Conservation (phyloP, 2,797 vertebrate genomes). For the Tachyglossus aculeatus region DNA sequence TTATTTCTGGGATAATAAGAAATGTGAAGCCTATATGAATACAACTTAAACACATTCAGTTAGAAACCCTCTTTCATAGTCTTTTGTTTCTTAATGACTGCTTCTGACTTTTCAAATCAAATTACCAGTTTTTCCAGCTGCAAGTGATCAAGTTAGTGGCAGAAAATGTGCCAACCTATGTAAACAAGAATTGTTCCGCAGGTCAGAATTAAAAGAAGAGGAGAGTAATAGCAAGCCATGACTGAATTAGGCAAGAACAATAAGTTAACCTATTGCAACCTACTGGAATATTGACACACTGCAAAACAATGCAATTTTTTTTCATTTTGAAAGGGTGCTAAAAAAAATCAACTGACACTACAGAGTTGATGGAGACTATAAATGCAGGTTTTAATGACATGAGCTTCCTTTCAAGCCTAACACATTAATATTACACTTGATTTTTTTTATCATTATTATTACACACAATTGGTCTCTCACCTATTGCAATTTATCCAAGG, state of each 20-base stretch:
- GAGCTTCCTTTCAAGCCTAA: too few species aligned
- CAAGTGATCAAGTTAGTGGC: slow-evolving; percentile 46
- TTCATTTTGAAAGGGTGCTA: not conserved
- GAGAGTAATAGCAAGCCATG: slow-evolving; percentile 7
- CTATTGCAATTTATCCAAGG: too few species aligned
- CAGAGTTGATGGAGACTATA: too few species aligned
- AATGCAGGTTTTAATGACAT: too few species aligned
- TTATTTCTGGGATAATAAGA: slow-evolving; percentile 16
- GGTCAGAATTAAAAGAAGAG: slow-evolving; percentile 32
- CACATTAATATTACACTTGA: too few species aligned
- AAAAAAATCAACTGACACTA: slow-evolving; percentile 9
- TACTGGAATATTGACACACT: slow-evolving; percentile 15
- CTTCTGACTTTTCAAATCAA: slow-evolving; percentile 43
- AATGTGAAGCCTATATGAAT: slow-evolving; percentile 8
- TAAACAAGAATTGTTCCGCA: slow-evolving; percentile 42
- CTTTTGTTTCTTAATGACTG: slow-evolving; percentile 50
- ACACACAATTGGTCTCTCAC: too few species aligned
- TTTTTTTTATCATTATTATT: too few species aligned
- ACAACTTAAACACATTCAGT: slow-evolving; percentile 39
- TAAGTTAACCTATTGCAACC: not conserved
- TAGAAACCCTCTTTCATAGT: slow-evolving; percentile 21
- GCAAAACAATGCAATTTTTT: slow-evolving; percentile 3
- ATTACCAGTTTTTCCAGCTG: slow-evolving; percentile 44
- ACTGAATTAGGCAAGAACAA: slow-evolving; percentile 28
- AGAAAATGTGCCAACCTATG: slow-evolving; percentile 24